phyloP scores from a whole-genome alignment of 2,113 vertebrate species.

The Pituophis catenifer region DNA sequence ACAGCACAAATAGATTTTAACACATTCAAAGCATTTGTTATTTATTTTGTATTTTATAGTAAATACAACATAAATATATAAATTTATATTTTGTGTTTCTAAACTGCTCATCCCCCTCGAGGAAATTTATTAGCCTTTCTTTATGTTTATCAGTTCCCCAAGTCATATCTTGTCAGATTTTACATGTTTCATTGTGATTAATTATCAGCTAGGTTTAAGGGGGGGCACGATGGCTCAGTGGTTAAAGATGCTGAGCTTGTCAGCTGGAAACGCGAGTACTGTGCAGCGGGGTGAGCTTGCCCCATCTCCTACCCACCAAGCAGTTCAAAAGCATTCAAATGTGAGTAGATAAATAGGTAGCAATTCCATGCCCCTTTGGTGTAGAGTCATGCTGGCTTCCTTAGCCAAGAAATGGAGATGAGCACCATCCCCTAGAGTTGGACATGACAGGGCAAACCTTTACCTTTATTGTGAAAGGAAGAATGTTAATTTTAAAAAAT shows the following conservation, averaged over 20 bases:
- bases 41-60: background rate
- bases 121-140: background rate
- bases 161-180: background rate
- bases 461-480: background rate
- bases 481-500: conserved; percentile 5
- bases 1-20: background rate
- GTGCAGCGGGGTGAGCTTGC: background rate
- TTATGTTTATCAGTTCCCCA: background rate
- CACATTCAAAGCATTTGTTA: background rate
- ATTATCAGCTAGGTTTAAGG: background rate
- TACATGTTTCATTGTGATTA: background rate
- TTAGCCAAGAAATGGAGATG: background rate
- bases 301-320: background rate
- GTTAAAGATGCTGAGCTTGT: background rate
- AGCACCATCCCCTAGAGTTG: background rate
- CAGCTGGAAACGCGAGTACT: background rate
- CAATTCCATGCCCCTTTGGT: background rate
- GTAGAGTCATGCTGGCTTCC: background rate
- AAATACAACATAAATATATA: background rate
- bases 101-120: background rate
- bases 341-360: background rate
- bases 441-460: background rate
- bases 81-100: background rate
- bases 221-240: background rate
- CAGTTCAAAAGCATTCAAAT: background rate